Percentiles rank a stretch among this genome's conserved stretches.
phyloP scores from a whole-genome alignment of 1,140 invertebrate species.

The Formica exsecta region DNA sequence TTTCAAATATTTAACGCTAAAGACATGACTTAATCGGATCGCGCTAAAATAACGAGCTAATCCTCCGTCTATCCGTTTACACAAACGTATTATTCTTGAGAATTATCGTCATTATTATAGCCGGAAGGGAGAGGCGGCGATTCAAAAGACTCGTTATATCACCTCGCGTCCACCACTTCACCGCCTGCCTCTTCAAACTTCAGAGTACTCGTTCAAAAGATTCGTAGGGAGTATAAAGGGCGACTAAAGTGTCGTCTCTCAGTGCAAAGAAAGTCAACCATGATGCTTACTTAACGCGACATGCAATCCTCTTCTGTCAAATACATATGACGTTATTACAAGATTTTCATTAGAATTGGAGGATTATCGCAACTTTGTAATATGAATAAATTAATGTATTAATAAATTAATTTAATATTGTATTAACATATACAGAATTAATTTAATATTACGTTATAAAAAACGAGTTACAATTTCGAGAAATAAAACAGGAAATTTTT shows the following conservation, averaged over 20 bases:
- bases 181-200: conserved; percentile 55
- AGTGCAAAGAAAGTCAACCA: background rate
- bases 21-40: too few relatives aligned
- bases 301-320: background rate
- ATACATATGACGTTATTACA: background rate
- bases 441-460: background rate
- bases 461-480: background rate
- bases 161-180: conserved; percentile 39
- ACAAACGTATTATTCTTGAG: conserved; percentile 33
- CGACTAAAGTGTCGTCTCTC: conserved; percentile 17
- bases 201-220: conserved; percentile 59
- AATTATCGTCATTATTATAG: conserved; percentile 48
- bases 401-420: background rate
- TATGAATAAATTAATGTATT: background rate
- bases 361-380: background rate
- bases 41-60: conserved; percentile 11
- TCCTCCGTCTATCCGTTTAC: background rate
- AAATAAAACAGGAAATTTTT: background rate
- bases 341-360: background rate
- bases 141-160: conserved; percentile 63
- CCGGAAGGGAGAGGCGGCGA: conserved; percentile 52
- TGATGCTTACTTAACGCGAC: conserved; percentile 19
- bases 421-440: background rate
- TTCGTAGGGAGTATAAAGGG: conserved; percentile 53
- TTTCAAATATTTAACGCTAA: background rate